Evolutionary conservation across 2,113 vertebrate species (phyloP).

Genomic region (Sitta europaea): DNA sequence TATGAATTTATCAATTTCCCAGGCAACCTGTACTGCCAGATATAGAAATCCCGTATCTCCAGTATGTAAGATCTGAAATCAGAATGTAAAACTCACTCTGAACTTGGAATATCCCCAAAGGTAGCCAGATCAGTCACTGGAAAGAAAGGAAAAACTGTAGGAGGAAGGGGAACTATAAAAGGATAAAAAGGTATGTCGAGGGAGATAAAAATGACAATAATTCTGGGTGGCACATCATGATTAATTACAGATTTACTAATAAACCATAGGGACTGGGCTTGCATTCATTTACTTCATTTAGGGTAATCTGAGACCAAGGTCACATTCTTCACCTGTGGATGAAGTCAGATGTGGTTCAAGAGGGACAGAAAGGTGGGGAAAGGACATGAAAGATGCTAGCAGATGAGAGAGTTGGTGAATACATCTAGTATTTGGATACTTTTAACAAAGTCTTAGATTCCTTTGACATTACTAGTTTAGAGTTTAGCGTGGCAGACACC

Average conservation of each 20-base stretch:
- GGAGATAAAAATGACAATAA: neutral
- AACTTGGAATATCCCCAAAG: conserved; percentile 19
- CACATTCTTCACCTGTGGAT: neutral
- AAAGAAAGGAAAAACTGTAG: conserved; percentile 9
- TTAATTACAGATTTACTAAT: conserved; percentile 22
- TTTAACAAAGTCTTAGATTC: neutral
- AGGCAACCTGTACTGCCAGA: neutral
- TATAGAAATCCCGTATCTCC: neutral
- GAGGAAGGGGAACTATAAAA: neutral
- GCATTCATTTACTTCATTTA: neutral
- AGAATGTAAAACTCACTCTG: conserved; percentile 16
- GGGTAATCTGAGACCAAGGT: neutral
- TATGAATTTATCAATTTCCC: neutral
- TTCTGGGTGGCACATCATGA: neutral
- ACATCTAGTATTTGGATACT: neutral
- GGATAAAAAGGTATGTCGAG: neutral
- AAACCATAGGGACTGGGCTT: neutral
- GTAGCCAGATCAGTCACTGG: neutral
- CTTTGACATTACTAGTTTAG: neutral
- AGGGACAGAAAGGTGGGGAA: neutral
- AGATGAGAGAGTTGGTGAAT: neutral
- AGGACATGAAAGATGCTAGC: neutral
- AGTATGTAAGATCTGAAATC: neutral
- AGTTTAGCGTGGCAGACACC: neutral
- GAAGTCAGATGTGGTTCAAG: neutral